These are phyloP conservation scores for Glaucidium brasilianum DNA, from an alignment of 2,113 vertebrate species.

Conservation along the genomic window DNA sequence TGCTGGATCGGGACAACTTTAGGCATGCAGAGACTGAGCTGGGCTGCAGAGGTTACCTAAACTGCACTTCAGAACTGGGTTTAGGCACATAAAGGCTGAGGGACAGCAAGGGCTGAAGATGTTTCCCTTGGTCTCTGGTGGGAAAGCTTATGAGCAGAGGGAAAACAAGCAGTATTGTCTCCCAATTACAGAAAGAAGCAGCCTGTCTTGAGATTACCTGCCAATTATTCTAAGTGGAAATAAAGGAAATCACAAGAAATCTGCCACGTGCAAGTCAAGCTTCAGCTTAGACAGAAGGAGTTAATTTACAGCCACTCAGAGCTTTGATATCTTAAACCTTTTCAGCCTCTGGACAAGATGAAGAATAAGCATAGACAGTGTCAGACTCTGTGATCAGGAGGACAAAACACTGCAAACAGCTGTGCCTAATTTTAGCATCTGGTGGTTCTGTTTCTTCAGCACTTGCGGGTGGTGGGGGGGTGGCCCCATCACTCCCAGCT, in stretches of 20 bases:
- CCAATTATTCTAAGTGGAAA: background rate
- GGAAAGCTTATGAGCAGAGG: background rate
- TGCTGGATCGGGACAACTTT: background rate
- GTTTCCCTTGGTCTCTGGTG: background rate
- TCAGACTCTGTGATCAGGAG: constrained; percentile 11
- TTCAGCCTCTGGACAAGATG: constrained; percentile 35
- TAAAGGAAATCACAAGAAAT: background rate
- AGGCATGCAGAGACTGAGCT: background rate
- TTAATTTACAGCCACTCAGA: constrained; percentile 30
- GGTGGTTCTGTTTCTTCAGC: constrained; percentile 35
- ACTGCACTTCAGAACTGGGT: background rate
- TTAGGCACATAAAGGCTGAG: background rate
- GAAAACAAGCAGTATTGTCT: background rate
- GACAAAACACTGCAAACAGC: constrained; percentile 49
- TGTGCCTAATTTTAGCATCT: constrained; percentile 45
- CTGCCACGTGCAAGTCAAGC: background rate
- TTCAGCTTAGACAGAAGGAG: constrained; percentile 6
- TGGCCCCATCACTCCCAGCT: constrained; percentile 2
- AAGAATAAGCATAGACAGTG: constrained; percentile 39
- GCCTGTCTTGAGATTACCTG: background rate
- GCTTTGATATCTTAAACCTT: constrained; percentile 44
- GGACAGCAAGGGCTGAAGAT: background rate
- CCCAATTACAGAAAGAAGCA: background rate
- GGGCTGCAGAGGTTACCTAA: background rate
- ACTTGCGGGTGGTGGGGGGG: background rate